These are phyloP conservation scores for Chloropsis hardwickii DNA, from an alignment of 2,113 vertebrate genomes.

Conservation along the genomic window DNA sequence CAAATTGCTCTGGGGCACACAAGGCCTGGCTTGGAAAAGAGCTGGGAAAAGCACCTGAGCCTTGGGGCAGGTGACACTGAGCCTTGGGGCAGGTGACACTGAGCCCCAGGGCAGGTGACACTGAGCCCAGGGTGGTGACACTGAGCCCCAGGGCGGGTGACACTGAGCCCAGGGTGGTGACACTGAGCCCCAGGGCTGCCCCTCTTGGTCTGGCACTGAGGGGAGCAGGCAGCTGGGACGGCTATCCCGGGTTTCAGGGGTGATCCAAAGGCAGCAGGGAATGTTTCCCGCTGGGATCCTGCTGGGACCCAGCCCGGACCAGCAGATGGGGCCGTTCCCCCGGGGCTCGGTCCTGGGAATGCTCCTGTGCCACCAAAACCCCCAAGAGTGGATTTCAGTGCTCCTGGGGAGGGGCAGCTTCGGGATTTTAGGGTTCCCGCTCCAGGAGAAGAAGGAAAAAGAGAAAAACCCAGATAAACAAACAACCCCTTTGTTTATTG, in stretches of 20 bases:
- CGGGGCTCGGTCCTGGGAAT: background rate
- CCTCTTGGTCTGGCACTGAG: background rate
- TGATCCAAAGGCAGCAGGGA: background rate
- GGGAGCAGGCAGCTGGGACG: background rate
- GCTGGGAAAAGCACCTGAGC: background rate
- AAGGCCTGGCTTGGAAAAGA: background rate
- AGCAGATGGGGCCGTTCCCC: slow-evolving; percentile 51
- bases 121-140: no score
- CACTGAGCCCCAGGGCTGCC: background rate
- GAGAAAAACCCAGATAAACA: background rate
- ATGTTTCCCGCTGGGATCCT: background rate
- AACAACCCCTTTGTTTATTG: background rate
- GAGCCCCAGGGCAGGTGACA: no score
- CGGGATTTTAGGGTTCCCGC: background rate
- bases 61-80: background rate
- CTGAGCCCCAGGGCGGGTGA: background rate
- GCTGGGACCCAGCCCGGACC: background rate
- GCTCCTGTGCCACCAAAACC: background rate
- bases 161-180: no score
- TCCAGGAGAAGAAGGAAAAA: background rate
- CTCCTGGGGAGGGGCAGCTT: background rate
- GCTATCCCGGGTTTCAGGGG: background rate
- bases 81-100: no score
- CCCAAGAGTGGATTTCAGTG: accelerated
- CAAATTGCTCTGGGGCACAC: background rate